These are phyloP conservation scores for Brienomyrus brachyistius DNA, from an alignment of 2,113 vertebrate species.

Conservation along the genomic window DNA sequence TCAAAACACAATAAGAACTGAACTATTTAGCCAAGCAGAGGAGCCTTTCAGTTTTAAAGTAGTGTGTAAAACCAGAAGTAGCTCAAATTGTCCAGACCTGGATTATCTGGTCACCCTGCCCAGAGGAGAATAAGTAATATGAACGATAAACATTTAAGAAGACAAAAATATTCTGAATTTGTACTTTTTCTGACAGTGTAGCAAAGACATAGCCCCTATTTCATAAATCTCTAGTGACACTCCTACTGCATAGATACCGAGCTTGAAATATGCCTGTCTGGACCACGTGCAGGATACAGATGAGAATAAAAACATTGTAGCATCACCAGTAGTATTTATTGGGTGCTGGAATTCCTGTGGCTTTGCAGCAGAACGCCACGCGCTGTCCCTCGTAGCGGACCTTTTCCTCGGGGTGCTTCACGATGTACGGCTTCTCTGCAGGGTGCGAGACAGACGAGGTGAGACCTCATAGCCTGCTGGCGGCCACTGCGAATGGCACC, in stretches of 20 bases:
- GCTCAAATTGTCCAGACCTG: neutral
- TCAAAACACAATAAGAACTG: neutral
- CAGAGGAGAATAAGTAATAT: neutral
- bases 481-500: conserved; percentile 22
- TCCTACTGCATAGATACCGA: neutral
- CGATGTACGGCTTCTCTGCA: conserved; percentile 81
- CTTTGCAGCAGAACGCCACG: conserved; percentile 83
- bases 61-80: neutral
- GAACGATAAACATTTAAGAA: neutral
- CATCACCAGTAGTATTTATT: conserved; percentile 87
- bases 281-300: neutral
- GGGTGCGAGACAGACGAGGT: conserved; percentile 23
- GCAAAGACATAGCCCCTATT: neutral
- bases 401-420: conserved; percentile 78
- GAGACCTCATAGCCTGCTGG: neutral
- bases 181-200: neutral
- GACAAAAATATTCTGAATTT: neutral
- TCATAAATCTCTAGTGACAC: neutral
- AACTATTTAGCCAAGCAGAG: neutral
- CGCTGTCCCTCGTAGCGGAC: conserved; percentile 73
- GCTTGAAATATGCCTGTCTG: neutral
- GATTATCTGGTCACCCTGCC: neutral
- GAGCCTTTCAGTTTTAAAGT: neutral
- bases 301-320: neutral
- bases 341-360: conserved; percentile 71